phyloP scores from a whole-genome alignment of 2,797 vertebrate species.

The Xiphorhynchus erythropygius region DNA sequence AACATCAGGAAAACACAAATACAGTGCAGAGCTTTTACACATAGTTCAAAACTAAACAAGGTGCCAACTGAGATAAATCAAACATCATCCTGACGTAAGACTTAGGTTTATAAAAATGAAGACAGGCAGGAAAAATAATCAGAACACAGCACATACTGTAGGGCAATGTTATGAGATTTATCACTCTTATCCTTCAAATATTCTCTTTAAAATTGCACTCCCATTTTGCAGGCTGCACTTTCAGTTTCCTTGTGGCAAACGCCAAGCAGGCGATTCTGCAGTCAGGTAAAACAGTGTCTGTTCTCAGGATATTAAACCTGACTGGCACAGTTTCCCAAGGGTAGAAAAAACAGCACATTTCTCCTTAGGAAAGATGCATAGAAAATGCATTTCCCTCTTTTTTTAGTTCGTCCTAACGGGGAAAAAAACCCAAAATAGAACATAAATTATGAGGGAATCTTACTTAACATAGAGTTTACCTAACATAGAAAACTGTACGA shows the following conservation, averaged over 20 bases:
- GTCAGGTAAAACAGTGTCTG: background rate
- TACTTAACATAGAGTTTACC: background rate
- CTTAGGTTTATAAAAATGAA: background rate
- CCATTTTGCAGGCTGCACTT: background rate
- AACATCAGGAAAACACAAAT: background rate
- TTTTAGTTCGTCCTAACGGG: background rate
- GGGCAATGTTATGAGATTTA: background rate
- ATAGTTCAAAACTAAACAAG: background rate
- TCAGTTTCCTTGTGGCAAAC: background rate
- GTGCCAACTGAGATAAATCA: background rate
- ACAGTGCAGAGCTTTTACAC: background rate
- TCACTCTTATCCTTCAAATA: background rate
- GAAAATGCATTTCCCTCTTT: background rate
- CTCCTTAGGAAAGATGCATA: background rate
- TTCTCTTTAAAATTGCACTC: background rate
- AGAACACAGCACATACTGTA: background rate
- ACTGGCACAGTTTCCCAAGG: background rate
- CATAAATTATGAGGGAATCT: background rate
- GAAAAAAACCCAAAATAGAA: background rate
- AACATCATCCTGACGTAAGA: background rate
- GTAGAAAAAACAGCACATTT: background rate
- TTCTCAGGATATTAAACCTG: background rate
- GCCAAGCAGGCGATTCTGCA: background rate
- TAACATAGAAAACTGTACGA: background rate
- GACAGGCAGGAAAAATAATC: background rate